Evolutionary conservation across 2,797 vertebrate genomes (phyloP).

Genomic region (Anabas testudineus): DNA sequence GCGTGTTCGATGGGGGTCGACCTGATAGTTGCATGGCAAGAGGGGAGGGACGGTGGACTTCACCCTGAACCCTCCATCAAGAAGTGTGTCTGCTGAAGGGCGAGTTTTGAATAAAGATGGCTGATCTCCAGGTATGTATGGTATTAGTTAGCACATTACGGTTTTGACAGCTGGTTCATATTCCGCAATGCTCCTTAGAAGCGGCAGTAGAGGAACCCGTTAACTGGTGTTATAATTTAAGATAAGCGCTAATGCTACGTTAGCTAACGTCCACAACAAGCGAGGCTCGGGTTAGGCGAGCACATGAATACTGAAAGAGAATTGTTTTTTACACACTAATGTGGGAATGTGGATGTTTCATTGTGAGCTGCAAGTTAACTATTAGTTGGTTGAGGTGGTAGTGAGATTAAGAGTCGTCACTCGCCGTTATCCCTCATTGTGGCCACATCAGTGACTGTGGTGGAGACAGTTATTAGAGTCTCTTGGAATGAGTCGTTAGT

Average conservation of each 20-base stretch:
- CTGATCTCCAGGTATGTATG: slow-evolving; percentile 62
- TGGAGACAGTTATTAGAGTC: no score
- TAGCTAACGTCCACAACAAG: not conserved
- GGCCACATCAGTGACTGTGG: no score
- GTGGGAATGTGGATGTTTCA: no score
- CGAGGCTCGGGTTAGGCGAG: not conserved
- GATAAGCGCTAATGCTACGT: no score
- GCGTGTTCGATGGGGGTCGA: not conserved
- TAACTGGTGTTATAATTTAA: not conserved
- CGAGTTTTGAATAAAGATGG: slow-evolving; percentile 29
- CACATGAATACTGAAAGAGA: not conserved
- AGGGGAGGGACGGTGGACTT: not conserved
- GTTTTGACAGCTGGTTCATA: accelerated
- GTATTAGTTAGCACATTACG: not conserved
- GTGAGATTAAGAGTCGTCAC: no score
- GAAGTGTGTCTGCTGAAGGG: not conserved
- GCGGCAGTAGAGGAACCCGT: not conserved
- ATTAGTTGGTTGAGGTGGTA: no score
- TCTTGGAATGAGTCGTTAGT: no score
- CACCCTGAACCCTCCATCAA: no score
- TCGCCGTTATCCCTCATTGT: no score
- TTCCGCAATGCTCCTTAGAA: not conserved
- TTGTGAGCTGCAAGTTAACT: no score
- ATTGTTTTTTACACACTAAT: accelerated
- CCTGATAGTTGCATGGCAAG: no score